Base-by-base conservation (phyloP, 2,797 vertebrate species). In the Oophaga sylvatica region DNA sequence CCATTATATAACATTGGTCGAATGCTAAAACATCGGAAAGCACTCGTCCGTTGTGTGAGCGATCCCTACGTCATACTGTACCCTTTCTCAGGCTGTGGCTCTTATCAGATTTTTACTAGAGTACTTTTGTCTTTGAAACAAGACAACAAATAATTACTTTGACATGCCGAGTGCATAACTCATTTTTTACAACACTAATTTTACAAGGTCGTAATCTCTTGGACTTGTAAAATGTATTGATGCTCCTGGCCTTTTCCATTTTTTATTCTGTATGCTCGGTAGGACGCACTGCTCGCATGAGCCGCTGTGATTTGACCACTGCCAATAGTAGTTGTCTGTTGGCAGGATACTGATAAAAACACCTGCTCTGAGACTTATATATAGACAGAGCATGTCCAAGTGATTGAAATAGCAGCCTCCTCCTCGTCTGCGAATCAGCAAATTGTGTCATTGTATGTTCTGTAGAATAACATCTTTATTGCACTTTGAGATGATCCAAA, bases 321-420 rank as follows among this genome's bases (percentile, higher is more conserved):
- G 82, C 68, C 68, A 83, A 73, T 59, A 73, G 81, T 57, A 83
- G 81, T 35, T 75, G 68, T 35, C 29, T 73, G 53, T 70, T 83
- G 81, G 81, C 67, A 83, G 7, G 22, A 26, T 60, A n/a, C 67
- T 62, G 68, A 22, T 20, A 53, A 31, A 83, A 73, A 71, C 82
- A 83, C 81, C 81, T 83, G 81, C 81, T 83, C 81, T 12, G 29
- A 59, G 67, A n/a, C 48, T 73, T 83, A 73, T 35, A 71, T 83
- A 83, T 73, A 83, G 67, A 71, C 29, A 15, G 22, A 56, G 67
- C 81, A 31, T 73, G 19, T 31, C 67, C 67, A 56, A 73, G 15
- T 41, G 9, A 19, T 83, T 73, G 67, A 73, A 73, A 73, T 71
- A 73, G 53, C 67, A 83, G 81, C 67, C 53, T 29, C 81, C 48